These are phyloP conservation scores for Cataglyphis albicans DNA, from an alignment of 2,888 invertebrate species.

Conservation along the genomic window DNA sequence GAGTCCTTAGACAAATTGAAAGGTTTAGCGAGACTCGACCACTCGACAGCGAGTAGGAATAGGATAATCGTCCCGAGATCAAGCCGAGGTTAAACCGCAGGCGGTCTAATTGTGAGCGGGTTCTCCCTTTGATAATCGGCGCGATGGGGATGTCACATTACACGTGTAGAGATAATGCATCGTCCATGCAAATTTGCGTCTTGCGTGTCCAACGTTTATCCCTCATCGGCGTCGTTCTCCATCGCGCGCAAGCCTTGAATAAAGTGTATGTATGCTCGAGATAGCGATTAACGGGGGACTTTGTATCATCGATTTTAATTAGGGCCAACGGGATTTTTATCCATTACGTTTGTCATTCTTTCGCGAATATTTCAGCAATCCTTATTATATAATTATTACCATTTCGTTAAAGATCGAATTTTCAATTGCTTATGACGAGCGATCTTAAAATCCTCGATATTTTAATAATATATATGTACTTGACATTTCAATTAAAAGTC, in stretches of 20 bases:
- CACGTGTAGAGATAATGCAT: conserved; percentile 76
- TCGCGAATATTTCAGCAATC: neutral
- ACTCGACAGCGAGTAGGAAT: conserved; percentile 37
- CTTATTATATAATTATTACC: neutral
- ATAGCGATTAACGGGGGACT: neutral
- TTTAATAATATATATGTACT: neutral
- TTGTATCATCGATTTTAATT: conserved; percentile 41
- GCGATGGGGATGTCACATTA: conserved; percentile 72
- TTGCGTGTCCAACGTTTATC: conserved; percentile 76
- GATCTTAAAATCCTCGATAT: neutral
- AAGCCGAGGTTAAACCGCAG: conserved; percentile 64
- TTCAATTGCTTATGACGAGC: neutral
- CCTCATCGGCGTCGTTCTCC: conserved; percentile 61
- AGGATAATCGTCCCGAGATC: conserved; percentile 62
- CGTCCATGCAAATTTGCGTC: conserved; percentile 73
- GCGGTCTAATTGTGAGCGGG: conserved; percentile 72
- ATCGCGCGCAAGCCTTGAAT: conserved; percentile 36
- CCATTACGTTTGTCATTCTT: neutral
- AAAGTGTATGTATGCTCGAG: neutral
- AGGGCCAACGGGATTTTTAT: neutral
- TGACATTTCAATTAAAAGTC: neutral
- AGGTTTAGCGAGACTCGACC: conserved; percentile 59
- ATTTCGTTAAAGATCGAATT: neutral
- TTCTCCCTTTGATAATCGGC: conserved; percentile 67
- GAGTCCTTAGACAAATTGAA: conserved; percentile 65